Conservation (phyloP, 2,113 vertebrate genomes). For the Entosphenus tridentatus region DNA sequence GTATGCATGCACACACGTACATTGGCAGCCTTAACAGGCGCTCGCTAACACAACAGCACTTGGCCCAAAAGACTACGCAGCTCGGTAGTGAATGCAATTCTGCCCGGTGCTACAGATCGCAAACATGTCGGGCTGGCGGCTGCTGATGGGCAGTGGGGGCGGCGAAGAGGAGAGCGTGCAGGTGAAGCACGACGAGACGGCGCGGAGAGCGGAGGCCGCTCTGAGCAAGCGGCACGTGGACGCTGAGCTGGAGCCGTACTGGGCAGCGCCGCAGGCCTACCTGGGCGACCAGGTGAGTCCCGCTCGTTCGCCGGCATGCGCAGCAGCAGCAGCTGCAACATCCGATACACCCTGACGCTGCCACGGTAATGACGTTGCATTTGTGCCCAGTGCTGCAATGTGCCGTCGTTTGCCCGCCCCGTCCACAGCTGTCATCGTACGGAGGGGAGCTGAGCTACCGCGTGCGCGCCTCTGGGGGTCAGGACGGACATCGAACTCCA, state of each 20-base stretch:
- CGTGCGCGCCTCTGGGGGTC: constrained; percentile 49
- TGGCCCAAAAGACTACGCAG: no score
- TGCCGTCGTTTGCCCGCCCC: constrained; percentile 1
- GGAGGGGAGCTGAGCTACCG: constrained; percentile 67
- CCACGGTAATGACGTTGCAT: not conserved
- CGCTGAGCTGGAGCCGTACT: constrained; percentile 31
- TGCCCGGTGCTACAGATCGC: constrained; percentile 28
- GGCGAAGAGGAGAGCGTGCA: constrained; percentile 25
- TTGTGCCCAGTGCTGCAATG: not conserved
- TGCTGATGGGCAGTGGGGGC: constrained; percentile 20
- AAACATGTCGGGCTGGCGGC: constrained; percentile 51
- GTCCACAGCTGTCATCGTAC: constrained; percentile 56
- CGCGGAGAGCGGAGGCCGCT: constrained; percentile 55
- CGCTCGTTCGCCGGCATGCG: not conserved
- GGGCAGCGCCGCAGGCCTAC: constrained; percentile 55
- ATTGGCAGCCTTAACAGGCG: no score
- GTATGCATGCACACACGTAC: no score
- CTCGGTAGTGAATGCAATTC: no score
- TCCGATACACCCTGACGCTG: not conserved
- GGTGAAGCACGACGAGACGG: constrained; percentile 44
- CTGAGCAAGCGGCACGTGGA: constrained; percentile 47
- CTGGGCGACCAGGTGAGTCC: constrained; percentile 54
- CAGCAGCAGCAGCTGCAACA: not conserved
- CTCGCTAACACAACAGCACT: no score
- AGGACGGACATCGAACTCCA: no score